A percentile compares a stretch with the other conserved stretches of the same genome.
These are phyloP conservation scores for Condylura cristata DNA, from an alignment of 2,113 vertebrate genomes.

Conservation along the genomic window DNA sequence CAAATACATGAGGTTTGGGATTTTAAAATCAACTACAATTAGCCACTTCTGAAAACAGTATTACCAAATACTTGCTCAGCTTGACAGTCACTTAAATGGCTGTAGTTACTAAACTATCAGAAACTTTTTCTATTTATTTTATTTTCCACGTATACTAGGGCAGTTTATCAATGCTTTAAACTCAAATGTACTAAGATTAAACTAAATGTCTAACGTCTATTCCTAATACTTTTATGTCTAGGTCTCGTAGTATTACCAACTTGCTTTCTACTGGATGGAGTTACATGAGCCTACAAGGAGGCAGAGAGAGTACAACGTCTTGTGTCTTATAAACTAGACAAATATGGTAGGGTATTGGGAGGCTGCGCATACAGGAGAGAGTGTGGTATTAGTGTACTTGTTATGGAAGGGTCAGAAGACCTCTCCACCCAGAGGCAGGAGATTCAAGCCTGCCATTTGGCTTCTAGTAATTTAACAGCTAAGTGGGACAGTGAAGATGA, in stretches of 20 bases:
- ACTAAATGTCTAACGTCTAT: not conserved
- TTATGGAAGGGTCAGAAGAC: fast-evolving
- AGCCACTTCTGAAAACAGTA: not conserved
- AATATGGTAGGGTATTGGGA: not conserved
- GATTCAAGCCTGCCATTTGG: not conserved
- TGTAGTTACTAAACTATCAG: not conserved
- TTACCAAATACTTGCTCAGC: not conserved
- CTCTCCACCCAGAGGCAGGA: not conserved
- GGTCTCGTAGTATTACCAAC: not conserved
- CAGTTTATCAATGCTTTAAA: not conserved
- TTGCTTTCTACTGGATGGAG: not conserved
- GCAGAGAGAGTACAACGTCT: not conserved
- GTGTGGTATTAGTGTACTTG: fast-evolving
- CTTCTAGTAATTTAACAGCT: not conserved
- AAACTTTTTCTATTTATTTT: not conserved
- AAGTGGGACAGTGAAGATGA: too few species aligned
- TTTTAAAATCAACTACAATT: slow-evolving; percentile 25
- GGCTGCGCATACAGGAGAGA: not conserved
- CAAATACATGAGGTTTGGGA: not conserved
- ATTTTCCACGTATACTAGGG: too few species aligned
- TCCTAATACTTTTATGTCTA: not conserved
- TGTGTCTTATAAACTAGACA: not conserved
- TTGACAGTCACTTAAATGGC: not conserved
- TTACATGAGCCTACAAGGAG: not conserved
- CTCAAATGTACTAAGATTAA: not conserved